These are phyloP conservation scores for Eurytoma californica DNA, from an alignment of 2,888 invertebrate genomes.

Conservation along the genomic window DNA sequence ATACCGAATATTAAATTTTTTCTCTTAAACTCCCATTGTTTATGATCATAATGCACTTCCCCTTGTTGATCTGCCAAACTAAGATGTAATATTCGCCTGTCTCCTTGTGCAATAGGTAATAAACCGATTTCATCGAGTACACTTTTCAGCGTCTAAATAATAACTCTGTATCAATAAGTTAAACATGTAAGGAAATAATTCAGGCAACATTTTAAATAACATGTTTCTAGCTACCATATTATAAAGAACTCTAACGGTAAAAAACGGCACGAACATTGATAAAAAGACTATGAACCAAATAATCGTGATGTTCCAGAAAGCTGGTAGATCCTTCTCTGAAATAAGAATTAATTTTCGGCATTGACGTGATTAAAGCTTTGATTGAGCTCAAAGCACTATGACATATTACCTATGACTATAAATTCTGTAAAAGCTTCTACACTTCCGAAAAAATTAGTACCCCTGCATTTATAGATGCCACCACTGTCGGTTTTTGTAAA, in stretches of 20 bases:
- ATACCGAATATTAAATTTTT: conserved; percentile 87
- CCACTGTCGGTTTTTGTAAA: conserved; percentile 77
- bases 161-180: not conserved
- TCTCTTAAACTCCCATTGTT: conserved; percentile 92
- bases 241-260: conserved; percentile 69
- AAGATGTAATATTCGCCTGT: conserved; percentile 88
- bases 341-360: conserved; percentile 32
- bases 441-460: conserved; percentile 77
- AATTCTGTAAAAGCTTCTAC: conserved; percentile 72
- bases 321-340: conserved; percentile 70
- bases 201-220: not conserved
- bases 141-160: conserved; percentile 77
- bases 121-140: conserved; percentile 85
- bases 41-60: conserved; percentile 92
- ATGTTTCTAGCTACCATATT: conserved; percentile 68
- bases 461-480: conserved; percentile 79
- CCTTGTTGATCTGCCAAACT: conserved; percentile 95
- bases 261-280: conserved; percentile 64
- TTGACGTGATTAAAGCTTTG: no score
- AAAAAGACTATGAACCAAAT: conserved; percentile 64
- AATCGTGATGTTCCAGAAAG: conserved; percentile 65
- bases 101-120: conserved; percentile 87
- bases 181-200: not conserved
- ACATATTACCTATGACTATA: conserved; percentile 77
- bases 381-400: not conserved